A percentile compares a stretch with the other conserved stretches of the same genome.
These are phyloP conservation scores for Puma concolor DNA, from an alignment of 2,113 vertebrate genomes.

Conservation along the genomic window DNA sequence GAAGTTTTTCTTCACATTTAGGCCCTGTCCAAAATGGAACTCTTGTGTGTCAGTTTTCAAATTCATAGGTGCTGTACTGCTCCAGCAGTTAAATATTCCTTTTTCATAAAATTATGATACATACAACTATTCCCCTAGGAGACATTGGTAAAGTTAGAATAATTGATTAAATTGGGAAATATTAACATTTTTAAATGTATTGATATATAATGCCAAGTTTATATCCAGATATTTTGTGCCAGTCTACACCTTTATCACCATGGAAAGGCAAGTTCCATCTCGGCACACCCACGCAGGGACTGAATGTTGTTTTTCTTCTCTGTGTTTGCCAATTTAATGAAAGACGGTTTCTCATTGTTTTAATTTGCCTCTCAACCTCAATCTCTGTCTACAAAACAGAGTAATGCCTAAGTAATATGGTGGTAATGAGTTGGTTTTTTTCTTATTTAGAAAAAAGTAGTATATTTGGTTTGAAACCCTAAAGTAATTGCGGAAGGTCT, in stretches of 20 bases:
- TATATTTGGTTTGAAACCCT: not conserved
- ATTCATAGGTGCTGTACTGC: fast-evolving
- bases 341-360: not conserved
- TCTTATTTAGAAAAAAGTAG: not conserved
- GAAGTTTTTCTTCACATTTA: not conserved
- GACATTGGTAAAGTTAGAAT: not conserved
- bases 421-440: not conserved
- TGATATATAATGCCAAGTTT: not conserved
- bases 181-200: not conserved
- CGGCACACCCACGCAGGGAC: not conserved
- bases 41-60: not conserved
- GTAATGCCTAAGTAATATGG: not conserved
- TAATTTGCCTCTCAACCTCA: not conserved
- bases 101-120: not conserved
- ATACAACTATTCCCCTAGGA: not conserved
- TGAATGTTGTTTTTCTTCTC: not conserved
- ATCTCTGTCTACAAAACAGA: not conserved
- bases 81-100: not conserved
- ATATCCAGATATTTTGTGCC: not conserved
- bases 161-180: not conserved
- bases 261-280: not conserved
- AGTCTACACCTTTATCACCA: not conserved
- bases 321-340: not conserved
- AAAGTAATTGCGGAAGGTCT: not conserved
- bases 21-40: not conserved